Base-by-base conservation (phyloP, 2,797 vertebrate genomes). In the Thalassophryne amazonica region DNA sequence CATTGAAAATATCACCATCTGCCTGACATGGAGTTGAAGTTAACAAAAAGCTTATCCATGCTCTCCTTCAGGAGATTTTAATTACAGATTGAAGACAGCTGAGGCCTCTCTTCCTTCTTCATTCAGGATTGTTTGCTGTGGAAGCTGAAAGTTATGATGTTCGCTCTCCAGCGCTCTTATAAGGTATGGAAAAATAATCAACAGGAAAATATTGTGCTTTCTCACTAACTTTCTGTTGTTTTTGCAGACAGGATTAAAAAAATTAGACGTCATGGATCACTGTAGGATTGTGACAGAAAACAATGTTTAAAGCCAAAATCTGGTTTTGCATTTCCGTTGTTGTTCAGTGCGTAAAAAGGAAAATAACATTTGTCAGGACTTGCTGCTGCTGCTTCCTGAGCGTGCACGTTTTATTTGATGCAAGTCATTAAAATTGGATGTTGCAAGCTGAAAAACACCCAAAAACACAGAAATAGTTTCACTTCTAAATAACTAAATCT, bases 41-140 rank as follows among this genome's bases (percentile, higher is more conserved):
- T 32, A 47, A 18, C 73, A 77, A 61, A 33, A 59, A 61, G 60
- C 35, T 1, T 21, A n/a, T n/a, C n/a, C n/a, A n/a, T 0, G 18
- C 31, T 67, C 25, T 25, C 4, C 43, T 54, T 56, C 41, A 6
- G 36, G 53, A 8, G 59, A 67, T 68, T 77, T 71, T 82, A 82
- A 84, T 82, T 76, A 80, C 64, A 64, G 60, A 24, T 32, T 58
- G 60, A 55, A 37, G 52, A 29, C 56, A 70, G 67, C 59, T 69
- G 65, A 67, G 59, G 46, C 54, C 69, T 67, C 45, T 67, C 45
- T 9, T 42, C 35, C 40, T 61, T 59, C 36, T 54, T 52, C 49
- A 30, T 64, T 66, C 55, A 62, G 21, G 43, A 28, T 9, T 57
- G 73, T 70, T 84, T 73, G 70, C 52, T 45, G n/a, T n/a, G n/a